Evolutionary conservation across 2,113 vertebrate genomes (phyloP), one percentile per base, ranked within the genome.

Genomic region (Cavia aperea): DNA sequence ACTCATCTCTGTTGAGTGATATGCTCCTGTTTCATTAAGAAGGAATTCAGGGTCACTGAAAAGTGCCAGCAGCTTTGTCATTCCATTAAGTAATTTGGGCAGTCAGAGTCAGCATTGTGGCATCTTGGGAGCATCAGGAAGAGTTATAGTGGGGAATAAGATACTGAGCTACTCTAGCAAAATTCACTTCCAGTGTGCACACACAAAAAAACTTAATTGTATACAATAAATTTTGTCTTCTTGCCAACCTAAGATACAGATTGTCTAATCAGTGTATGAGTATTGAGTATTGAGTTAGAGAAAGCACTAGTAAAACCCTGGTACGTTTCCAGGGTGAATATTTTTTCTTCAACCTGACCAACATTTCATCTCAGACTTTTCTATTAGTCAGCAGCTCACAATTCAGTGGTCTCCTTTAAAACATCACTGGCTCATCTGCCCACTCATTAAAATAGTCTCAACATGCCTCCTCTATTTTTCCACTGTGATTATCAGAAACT

Each of bases 261-360:
- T 86, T 77, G 19, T 78, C 46, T 85, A 49, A 91, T 90, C 62
- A 73, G 19, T 56, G 89, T 58, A 66, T 49, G 36, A 90, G 36
- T 62, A 58, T 56, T 60, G 16, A 93, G 31, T 84, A 58, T 56
- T 60, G 16, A 93, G 31, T 84, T 92, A 66, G 73, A 93, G 56
- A 83, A 85, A 93, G 15, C 43, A 66, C 39, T 75, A 31, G 56
- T n/a, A 93, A 86, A 92, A 51, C 36, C 66, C 43, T 88, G 56
- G 78, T 43, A 75, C 29, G 31, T 23, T 36, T 83, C 90, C 70
- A 90, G 24, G 75, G 33, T 90, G 54, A 94, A 81, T 92, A 65
- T 51, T 62, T 88, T 95, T 91, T 92, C 65, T 93, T 78, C 63
- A 62, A n/a, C n/a, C 77, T 94, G 51, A 68, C 51, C 58, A 65